Evolutionary conservation across 2,113 vertebrate genomes (phyloP).

Genomic region (Serilophus lunatus): DNA sequence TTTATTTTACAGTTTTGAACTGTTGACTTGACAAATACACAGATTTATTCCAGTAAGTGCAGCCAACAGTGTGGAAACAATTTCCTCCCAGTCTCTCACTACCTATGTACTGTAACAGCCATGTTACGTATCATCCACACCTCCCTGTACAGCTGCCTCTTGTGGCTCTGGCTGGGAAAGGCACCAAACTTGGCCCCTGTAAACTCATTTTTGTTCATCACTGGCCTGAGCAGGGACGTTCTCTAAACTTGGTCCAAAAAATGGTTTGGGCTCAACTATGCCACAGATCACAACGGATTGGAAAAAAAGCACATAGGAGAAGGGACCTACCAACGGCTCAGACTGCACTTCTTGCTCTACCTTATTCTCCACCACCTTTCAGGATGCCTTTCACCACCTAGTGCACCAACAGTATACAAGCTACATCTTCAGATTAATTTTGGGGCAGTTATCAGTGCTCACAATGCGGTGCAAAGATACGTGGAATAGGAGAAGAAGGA

Average conservation of each 20-base stretch:
- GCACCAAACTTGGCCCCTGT: not conserved
- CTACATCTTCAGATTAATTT: not conserved
- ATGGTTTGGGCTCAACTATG: not conserved
- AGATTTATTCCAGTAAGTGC: not conserved
- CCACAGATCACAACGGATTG: not conserved
- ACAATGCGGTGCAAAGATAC: not conserved
- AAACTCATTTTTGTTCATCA: not conserved
- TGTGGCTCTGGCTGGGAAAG: not conserved
- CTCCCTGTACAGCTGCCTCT: not conserved
- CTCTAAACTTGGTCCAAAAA: not conserved
- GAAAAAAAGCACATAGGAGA: not conserved
- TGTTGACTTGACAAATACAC: not conserved
- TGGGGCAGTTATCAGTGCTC: not conserved
- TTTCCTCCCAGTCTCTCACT: not conserved
- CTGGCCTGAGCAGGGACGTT: not conserved
- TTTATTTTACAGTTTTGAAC: not conserved
- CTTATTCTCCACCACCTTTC: not conserved
- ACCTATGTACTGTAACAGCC: not conserved
- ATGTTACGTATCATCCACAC: not conserved
- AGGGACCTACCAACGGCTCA: not conserved
- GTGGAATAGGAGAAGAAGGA: not conserved
- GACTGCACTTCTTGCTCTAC: not conserved
- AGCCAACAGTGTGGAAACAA: not conserved
- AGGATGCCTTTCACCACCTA: not conserved
- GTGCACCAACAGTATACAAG: not conserved